Percentiles rank a stretch among this genome's conserved stretches.
phyloP scores from a whole-genome alignment of 1,140 invertebrate genomes.

The Lasaia peninsularis region DNA sequence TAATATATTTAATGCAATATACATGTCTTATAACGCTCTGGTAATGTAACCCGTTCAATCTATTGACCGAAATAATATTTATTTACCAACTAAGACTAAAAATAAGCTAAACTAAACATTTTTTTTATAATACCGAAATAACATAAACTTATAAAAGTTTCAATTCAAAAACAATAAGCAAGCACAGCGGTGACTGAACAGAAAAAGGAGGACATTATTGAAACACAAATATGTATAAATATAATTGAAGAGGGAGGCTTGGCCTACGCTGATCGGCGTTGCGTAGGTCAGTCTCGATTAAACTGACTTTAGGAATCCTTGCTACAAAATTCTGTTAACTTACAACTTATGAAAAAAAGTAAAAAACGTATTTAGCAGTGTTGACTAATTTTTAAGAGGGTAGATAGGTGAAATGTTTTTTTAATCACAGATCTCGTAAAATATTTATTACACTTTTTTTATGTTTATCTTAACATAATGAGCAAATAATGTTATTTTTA shows the following conservation, averaged over 20 bases:
- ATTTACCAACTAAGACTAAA: too few species aligned
- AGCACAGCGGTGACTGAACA: background rate
- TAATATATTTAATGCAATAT: too few species aligned
- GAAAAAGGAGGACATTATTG: background rate
- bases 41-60: too few species aligned
- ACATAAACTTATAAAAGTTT: background rate
- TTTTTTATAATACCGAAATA: background rate
- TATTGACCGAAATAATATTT: too few species aligned
- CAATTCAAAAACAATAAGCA: slow-evolving; percentile 1
- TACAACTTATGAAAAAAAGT: background rate
- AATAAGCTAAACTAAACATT: too few species aligned
- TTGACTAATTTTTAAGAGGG: background rate
- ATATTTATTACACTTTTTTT: too few species aligned
- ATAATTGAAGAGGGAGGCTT: slow-evolving; percentile 19
- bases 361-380: background rate
- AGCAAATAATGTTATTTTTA: too few species aligned
- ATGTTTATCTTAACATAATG: too few species aligned
- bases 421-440: too few species aligned
- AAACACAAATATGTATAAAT: slow-evolving; percentile 16
- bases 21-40: too few species aligned
- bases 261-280: slow-evolving; percentile 28
- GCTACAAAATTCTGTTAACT: background rate
- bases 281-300: slow-evolving; percentile 48
- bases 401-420: too few species aligned
- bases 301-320: slow-evolving; percentile 23